Conservation (phyloP, 2,888 invertebrate genomes). For the Lydus trimaculatus region DNA sequence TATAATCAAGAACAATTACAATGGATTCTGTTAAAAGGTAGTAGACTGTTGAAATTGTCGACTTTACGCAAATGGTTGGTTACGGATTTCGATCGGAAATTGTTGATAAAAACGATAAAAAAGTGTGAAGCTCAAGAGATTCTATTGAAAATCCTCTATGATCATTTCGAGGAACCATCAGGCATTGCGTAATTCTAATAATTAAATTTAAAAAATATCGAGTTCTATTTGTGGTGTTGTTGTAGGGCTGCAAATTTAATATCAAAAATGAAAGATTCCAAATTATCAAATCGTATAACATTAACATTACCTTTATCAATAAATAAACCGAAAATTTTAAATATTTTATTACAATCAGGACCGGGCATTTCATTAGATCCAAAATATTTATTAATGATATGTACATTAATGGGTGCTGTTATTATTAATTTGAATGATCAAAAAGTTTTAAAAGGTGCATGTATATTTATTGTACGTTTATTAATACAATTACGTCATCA, state of each 20-base stretch:
- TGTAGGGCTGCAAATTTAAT: constrained; percentile 7
- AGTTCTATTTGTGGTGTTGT: not conserved
- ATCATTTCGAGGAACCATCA: not conserved
- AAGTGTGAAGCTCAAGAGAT: constrained; percentile 1
- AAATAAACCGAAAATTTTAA: not conserved
- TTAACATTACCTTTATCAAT: not conserved
- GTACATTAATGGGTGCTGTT: constrained; percentile 10
- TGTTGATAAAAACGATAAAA: not conserved
- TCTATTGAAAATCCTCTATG: not conserved
- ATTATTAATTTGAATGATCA: not conserved
- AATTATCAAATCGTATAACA: constrained; percentile 1
- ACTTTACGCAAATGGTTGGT: constrained; percentile 1
- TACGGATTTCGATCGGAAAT: not conserved
- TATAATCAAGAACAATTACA: not conserved
- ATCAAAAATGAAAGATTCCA: constrained; percentile 3
- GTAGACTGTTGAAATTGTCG: not conserved
- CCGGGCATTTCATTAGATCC: not conserved
- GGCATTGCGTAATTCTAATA: not conserved
- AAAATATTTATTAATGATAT: not conserved
- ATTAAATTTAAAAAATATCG: not conserved
- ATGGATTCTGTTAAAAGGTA: not conserved
- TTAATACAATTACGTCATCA: not conserved
- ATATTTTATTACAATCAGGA: not conserved
- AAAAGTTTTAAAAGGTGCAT: constrained; percentile 6
- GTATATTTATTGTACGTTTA: not conserved